These are phyloP conservation scores for Caenorhabditis angaria DNA, from an alignment of 2,888 invertebrate species.

Conservation along the genomic window DNA sequence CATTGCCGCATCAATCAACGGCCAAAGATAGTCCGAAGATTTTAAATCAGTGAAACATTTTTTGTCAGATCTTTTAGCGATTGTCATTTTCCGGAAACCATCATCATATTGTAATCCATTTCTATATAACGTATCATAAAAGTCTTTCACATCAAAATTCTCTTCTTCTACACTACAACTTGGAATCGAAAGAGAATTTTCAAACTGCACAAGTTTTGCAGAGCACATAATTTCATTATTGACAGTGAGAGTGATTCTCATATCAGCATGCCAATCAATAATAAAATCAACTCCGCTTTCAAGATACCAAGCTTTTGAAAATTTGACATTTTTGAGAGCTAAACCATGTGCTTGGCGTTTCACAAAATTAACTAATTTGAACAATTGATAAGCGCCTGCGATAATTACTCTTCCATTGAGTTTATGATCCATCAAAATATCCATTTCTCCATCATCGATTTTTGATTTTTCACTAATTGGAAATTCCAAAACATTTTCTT, in stretches of 20 bases:
- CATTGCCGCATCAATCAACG: constrained; percentile 49
- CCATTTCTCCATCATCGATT: constrained; percentile 27
- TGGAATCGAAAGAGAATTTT: constrained; percentile 3
- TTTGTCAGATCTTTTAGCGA: constrained; percentile 25
- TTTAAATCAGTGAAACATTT: constrained; percentile 27
- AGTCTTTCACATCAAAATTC: constrained; percentile 36
- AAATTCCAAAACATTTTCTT: constrained; percentile 14
- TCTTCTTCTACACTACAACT: constrained; percentile 13
- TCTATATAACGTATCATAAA: constrained; percentile 46
- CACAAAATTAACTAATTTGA: constrained; percentile 35
- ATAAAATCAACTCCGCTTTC: constrained; percentile 24
- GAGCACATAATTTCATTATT: constrained; percentile 14
- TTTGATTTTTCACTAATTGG: constrained; percentile 19
- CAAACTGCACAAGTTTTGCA: constrained; percentile 13
- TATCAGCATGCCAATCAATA: constrained; percentile 32
- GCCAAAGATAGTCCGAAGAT: constrained; percentile 38
- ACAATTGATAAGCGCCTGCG: constrained; percentile 57
- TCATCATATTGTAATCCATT: constrained; percentile 54
- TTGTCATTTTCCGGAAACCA: constrained; percentile 38
- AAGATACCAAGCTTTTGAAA: constrained; percentile 38
- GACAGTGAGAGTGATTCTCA: constrained; percentile 28
- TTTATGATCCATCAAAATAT: constrained; percentile 45
- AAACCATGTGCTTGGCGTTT: constrained; percentile 12
- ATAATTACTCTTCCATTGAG: constrained; percentile 47
- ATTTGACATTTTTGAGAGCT: constrained; percentile 33